Conservation (phyloP, 2,797 vertebrate species). For the Lepus townsendii region DNA sequence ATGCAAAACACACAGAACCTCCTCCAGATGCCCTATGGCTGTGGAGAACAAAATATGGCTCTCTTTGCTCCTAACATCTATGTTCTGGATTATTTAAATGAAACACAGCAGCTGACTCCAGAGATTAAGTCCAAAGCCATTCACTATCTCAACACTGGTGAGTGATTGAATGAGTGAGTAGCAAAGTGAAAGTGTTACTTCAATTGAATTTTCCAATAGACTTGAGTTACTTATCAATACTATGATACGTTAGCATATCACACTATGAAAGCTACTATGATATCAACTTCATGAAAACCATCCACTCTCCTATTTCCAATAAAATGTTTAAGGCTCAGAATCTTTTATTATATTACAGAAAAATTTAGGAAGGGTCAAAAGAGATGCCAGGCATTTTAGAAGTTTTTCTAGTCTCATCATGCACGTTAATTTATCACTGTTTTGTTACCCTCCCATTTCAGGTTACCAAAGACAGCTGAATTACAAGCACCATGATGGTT, state of each 20-base stretch:
- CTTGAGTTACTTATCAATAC: slow-evolving; percentile 19
- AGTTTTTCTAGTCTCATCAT: neutral
- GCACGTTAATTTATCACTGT: neutral
- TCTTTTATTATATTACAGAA: neutral
- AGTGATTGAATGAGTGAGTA: slow-evolving; percentile 57
- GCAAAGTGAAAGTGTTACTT: neutral
- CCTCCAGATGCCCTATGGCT: slow-evolving; percentile 94
- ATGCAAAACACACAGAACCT: slow-evolving; percentile 86
- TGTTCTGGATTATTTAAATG: slow-evolving; percentile 93
- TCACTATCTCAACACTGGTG: slow-evolving; percentile 91
- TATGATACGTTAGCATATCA: neutral
- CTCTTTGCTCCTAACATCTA: slow-evolving; percentile 95
- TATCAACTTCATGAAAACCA: neutral
- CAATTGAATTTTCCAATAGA: neutral
- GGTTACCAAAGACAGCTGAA: slow-evolving; percentile 94
- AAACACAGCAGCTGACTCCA: slow-evolving; percentile 91
- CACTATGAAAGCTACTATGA: neutral
- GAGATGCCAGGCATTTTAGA: neutral
- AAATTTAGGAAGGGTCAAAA: neutral
- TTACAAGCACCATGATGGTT: slow-evolving; percentile 94
- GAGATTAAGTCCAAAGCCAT: slow-evolving; percentile 87
- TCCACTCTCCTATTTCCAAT: neutral
- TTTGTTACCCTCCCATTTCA: slow-evolving; percentile 78
- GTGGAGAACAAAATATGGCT: slow-evolving; percentile 96
- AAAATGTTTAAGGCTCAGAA: slow-evolving; percentile 28